Conservation (phyloP, 2,113 vertebrate genomes). For the Hyperopisus bebe region DNA sequence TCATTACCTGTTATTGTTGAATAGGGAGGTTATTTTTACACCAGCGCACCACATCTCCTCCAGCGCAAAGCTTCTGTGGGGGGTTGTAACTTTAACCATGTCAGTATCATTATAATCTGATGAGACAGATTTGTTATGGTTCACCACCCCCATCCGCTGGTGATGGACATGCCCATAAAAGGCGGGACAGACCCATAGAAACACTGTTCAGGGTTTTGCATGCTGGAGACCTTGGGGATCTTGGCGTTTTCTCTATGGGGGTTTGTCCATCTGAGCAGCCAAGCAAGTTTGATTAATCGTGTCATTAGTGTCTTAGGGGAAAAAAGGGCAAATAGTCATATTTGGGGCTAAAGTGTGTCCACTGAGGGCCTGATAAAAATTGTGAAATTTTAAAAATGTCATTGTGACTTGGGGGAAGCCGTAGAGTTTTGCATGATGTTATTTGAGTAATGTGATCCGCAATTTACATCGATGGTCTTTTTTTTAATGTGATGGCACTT, state of each 20-base stretch:
- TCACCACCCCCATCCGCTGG: background rate
- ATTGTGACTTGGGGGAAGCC: background rate
- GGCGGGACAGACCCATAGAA: background rate
- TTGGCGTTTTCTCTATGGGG: background rate
- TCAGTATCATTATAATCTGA: background rate
- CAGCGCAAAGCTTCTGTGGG: background rate
- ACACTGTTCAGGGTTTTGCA: background rate
- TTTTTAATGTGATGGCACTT: background rate
- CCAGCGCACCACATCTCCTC: background rate
- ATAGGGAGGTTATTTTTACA: background rate
- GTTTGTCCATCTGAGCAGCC: background rate
- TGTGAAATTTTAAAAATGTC: background rate
- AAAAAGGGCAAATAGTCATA: background rate
- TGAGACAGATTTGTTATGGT: constrained; percentile 3
- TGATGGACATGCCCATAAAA: background rate
- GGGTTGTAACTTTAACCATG: background rate
- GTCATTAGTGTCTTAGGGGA: background rate
- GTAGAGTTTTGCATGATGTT: background rate
- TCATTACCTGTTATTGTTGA: background rate
- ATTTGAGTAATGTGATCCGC: background rate
- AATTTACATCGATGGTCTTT: background rate
- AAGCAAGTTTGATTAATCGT: background rate
- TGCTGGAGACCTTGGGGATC: background rate
- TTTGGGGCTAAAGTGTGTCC: background rate
- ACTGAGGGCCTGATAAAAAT: background rate